Base-by-base conservation (phyloP, 2,113 vertebrate genomes). In the Prunella himalayana region DNA sequence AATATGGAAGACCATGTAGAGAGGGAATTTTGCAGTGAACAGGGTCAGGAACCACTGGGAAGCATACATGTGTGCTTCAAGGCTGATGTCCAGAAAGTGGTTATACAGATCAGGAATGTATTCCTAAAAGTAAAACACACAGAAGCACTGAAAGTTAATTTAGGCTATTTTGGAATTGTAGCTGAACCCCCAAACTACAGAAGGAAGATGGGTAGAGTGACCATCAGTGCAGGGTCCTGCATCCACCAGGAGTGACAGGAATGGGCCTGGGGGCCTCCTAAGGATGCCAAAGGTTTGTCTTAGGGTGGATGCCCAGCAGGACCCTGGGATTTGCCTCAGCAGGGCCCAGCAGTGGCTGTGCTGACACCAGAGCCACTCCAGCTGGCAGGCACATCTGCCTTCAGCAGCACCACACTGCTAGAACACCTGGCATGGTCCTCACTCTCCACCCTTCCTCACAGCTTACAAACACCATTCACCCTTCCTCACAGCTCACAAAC, bases 1-100 rank as follows among this genome's bases (percentile, higher is more conserved):
- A 98, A 99, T 99, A 86, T 99, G 99, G 98, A 99, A 99, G 98
- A 99, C 99, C 99, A 99, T 99, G 98, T 99, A 99, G 91, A 99
- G 99, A 77, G 99, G 99, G 95, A 99, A 99, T 91, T 99, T 99
- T 86, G 99, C 99, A 54, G 99, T 99, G 97, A 99, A 99, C 84
- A 99, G 98, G 0, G 99, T 99, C 80, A 99, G 99, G 97, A 99
- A 99, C 99, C 99, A 99, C 97, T 99, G 99, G 82, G 99, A 99
- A 75, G 99, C 99, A 33, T 99, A 99, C 99, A 99, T 99, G 93
- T 99, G 99, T 6, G 99, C 99, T 97, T 99, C 99, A 81, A 99
- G 98, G 96, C 99, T 99, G 88, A 99, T 98, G 57, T 99, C 99
- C 97, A 99, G 98, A 87, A 99, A 99, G 98, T 99, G 99, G 97